Evolutionary conservation across 2,797 vertebrate genomes (phyloP), one percentile per base, ranked within the genome.

Genomic region (Clarias platycephalus): DNA sequence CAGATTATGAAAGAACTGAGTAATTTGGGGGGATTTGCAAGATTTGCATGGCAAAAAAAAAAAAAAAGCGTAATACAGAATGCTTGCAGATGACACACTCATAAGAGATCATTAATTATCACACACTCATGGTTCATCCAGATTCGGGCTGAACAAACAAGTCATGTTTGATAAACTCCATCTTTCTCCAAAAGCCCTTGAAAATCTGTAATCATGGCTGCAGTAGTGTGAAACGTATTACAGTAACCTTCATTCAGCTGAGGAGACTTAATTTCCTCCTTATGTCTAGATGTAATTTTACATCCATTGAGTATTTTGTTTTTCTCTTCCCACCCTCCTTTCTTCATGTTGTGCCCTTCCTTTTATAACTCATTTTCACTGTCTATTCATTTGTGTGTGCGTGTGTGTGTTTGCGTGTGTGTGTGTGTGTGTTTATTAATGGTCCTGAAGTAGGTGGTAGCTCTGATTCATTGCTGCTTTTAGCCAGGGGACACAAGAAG

Each of bases 381-480:
- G 66, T 57, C 3, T 55, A 58, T 81, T 81, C 22, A 58, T 57
- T 67, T 44, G 40, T 10, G 40, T 44, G 8, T 44, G 40, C 1
- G 1, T 44, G 40, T 44, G 1, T 44, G 40, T 10, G 40, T 44
- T 10, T 12, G 2, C 2, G 44, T 49, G 2, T 20, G 4, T 15
- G 18, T 40, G 68, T 44, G 37, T 44, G 37, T 22, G 18, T 62
- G 76, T 63, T 37, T 79, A 76, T 79, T 64, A 71, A 82, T 72
- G 81, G 55, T 60, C 26, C 67, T 58, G 66, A 70, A 71, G 81
- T 78, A 77, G 55, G 75, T 82, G 80, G 66, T 58, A 37, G 71
- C 31, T 76, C 71, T 75, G 82, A 83, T 66, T 83, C 82, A 83
- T 71, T 5, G 28, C 72, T 76, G 71, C 60, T 83, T 83, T 76